Conservation (phyloP, 2,797 vertebrate genomes). For the Cossypha polioptera region DNA sequence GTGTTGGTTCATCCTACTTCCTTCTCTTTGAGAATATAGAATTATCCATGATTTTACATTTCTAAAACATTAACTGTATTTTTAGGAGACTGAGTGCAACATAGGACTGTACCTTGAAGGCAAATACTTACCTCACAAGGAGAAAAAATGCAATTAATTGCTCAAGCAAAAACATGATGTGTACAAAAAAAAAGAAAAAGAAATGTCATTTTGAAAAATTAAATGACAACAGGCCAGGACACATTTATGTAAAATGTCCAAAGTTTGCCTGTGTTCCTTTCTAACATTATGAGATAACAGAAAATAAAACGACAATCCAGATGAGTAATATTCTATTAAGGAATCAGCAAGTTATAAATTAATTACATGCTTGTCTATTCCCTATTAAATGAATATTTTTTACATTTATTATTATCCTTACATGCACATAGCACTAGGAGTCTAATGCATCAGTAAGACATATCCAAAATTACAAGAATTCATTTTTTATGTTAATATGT, state of each 20-base stretch:
- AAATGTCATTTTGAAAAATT: conserved; percentile 2
- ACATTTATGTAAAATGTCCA: neutral
- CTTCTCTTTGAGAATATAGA: neutral
- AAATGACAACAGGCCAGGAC: neutral
- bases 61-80: neutral
- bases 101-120: neutral
- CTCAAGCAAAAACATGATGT: neutral
- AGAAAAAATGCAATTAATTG: neutral
- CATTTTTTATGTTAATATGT: neutral
- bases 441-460: neutral
- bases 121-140: neutral
- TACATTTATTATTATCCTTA: neutral
- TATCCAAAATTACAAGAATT: neutral
- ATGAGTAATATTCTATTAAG: neutral
- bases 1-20: neutral
- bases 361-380: neutral
- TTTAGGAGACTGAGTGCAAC: neutral
- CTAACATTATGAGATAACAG: neutral
- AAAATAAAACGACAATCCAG: neutral
- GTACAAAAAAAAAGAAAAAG: neutral
- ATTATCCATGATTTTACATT: neutral
- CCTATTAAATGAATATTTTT: neutral
- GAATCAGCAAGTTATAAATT: neutral
- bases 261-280: neutral
- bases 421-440: neutral